Evolutionary conservation across 2,797 vertebrate species (phyloP).

Genomic region (Botia almorhae): DNA sequence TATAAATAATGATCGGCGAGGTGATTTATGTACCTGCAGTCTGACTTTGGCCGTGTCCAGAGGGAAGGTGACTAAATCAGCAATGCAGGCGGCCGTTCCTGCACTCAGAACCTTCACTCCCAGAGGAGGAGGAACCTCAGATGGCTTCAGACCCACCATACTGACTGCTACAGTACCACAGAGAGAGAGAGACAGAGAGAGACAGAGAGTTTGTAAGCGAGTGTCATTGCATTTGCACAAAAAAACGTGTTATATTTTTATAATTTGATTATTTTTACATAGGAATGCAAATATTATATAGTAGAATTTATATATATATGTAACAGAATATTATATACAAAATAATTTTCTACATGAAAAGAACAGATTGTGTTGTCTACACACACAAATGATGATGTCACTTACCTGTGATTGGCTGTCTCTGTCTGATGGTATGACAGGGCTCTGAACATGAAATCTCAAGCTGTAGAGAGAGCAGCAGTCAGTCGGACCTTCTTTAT

Average conservation of each 20-base stretch:
- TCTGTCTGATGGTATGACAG: conserved; percentile 25
- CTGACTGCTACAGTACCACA: conserved; percentile 49
- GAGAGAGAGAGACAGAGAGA: conserved; percentile 14
- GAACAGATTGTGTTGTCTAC: too few species aligned
- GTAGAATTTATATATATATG: too few species aligned
- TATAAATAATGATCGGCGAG: background rate
- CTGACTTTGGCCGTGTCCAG: conserved; percentile 92
- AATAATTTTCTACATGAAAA: background rate
- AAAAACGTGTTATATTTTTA: too few species aligned
- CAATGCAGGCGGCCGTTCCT: conserved; percentile 83
- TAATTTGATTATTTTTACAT: background rate
- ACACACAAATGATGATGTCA: background rate
- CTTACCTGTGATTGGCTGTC: conserved; percentile 36
- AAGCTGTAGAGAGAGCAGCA: conserved; percentile 55
- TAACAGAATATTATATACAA: background rate
- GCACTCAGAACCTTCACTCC: conserved; percentile 86
- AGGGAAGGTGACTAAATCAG: conserved; percentile 87
- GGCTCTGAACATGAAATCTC: conserved; percentile 66
- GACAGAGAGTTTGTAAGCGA: background rate
- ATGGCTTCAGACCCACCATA: conserved; percentile 84
- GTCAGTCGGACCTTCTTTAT: conserved; percentile 70
- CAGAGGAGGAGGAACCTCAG: conserved; percentile 81
- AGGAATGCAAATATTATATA: background rate
- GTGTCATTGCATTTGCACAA: background rate
- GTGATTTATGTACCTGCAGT: conserved; percentile 78